Conservation (phyloP, 2,888 invertebrate genomes). For the Harpalus rubripes region DNA sequence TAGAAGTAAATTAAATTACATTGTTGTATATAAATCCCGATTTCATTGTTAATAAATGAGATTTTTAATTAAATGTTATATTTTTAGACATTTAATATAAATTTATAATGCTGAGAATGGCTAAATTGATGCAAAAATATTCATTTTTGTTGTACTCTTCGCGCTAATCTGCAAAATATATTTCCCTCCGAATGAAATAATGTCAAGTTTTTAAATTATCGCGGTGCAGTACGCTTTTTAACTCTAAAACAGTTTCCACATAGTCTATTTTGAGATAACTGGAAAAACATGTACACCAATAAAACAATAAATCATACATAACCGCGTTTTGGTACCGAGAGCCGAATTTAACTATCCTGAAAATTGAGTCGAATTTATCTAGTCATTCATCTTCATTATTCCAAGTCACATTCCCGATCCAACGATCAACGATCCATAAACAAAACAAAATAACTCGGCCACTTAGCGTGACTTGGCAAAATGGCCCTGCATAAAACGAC, state of each 20-base stretch:
- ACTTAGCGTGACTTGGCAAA: background rate
- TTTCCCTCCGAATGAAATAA: background rate
- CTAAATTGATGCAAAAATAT: constrained; percentile 3
- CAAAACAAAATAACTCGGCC: constrained; percentile 40
- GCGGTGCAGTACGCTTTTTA: constrained; percentile 6
- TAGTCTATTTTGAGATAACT: constrained; percentile 25
- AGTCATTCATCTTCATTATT: constrained; percentile 50
- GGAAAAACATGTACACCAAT: constrained; percentile 46
- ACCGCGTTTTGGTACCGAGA: constrained; percentile 35
- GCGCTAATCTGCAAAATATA: constrained; percentile 2
- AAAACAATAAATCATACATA: constrained; percentile 36
- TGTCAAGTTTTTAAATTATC: background rate
- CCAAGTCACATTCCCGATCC: constrained; percentile 41
- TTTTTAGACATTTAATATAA: constrained; percentile 1
- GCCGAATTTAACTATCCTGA: constrained; percentile 36
- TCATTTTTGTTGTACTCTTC: background rate
- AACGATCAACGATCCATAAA: constrained; percentile 45
- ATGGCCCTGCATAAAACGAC: background rate
- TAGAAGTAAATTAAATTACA: background rate
- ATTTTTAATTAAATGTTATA: background rate
- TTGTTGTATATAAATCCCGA: background rate
- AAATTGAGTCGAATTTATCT: constrained; percentile 53
- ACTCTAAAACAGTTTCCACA: background rate
- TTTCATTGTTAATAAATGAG: background rate
- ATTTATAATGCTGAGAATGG: background rate